Evolutionary conservation across 2,797 vertebrate genomes (phyloP).

Genomic region (Urosaurus nigricauda): DNA sequence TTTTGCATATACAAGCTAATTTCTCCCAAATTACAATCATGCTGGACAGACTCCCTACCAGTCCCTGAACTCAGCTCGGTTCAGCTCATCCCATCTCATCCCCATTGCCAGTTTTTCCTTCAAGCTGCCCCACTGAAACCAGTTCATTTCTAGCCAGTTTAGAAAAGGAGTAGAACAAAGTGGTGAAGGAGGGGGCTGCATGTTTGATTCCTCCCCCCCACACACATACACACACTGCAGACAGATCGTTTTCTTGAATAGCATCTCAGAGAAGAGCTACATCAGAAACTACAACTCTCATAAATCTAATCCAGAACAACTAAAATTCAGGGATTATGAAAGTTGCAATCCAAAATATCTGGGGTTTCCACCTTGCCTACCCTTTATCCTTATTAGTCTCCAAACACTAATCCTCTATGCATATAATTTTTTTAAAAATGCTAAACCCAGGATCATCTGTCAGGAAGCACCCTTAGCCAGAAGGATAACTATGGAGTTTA

Average conservation of each 20-base stretch:
- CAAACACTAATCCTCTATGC: not conserved
- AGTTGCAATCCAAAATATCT: not conserved
- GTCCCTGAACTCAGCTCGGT: not conserved
- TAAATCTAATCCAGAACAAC: not conserved
- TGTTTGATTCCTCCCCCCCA: not conserved
- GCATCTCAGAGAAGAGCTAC: too few species aligned
- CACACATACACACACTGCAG: not conserved
- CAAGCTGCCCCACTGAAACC: not conserved
- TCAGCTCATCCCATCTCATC: not conserved
- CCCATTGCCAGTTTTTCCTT: not conserved
- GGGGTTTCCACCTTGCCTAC: not conserved
- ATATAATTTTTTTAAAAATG: not conserved
- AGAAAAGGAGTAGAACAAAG: not conserved
- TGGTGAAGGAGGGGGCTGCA: not conserved
- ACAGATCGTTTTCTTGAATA: not conserved
- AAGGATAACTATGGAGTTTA: too few species aligned
- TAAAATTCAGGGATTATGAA: not conserved
- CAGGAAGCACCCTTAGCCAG: not conserved
- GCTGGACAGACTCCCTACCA: not conserved
- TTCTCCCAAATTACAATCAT: conserved; percentile 2
- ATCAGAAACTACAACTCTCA: not conserved
- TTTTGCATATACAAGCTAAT: conserved; percentile 30
- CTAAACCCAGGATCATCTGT: not conserved
- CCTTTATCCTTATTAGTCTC: not conserved
- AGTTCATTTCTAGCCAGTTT: not conserved